Evolutionary conservation across 23 tunicate species (phyloP).

Genomic region (Ascidia mentula): DNA sequence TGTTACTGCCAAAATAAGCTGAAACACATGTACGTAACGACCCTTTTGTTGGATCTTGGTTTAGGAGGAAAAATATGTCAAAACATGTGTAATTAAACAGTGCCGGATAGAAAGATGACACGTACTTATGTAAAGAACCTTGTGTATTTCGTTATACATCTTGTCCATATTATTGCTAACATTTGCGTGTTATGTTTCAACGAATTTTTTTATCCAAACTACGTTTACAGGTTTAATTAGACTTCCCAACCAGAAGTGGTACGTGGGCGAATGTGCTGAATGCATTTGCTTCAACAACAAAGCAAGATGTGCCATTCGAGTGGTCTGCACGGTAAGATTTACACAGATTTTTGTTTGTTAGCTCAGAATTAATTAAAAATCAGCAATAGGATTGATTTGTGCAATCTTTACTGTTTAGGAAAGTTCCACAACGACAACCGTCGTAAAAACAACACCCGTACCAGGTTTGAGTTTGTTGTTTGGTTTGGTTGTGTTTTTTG

Average conservation of each 20-base stretch:
- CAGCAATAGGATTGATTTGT: background rate
- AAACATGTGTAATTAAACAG: too few relatives aligned
- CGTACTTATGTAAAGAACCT: too few relatives aligned
- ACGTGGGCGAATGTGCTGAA: slow-evolving; percentile 34
- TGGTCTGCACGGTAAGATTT: slow-evolving; percentile 31
- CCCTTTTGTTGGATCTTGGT: too few relatives aligned
- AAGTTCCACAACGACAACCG: background rate
- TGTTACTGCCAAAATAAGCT: too few relatives aligned
- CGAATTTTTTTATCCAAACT: background rate
- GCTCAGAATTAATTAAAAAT: background rate
- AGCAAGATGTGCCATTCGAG: slow-evolving; percentile 19
- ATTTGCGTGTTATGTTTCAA: background rate
- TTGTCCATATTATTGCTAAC: background rate
- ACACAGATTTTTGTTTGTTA: background rate
- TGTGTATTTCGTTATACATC: too few relatives aligned
- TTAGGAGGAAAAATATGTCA: too few relatives aligned
- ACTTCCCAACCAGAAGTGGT: slow-evolving; percentile 42
- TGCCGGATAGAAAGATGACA: too few relatives aligned
- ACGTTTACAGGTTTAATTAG: background rate
- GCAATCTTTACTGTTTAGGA: background rate
- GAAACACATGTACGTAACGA: too few relatives aligned
- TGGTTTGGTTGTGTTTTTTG: background rate
- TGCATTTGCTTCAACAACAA: slow-evolving; percentile 84
- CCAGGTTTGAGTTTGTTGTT: too few relatives aligned
- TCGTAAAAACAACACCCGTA: slow-evolving; percentile 6